Conservation (phyloP, 2,113 vertebrate genomes). For the Neogobius melanostomus region DNA sequence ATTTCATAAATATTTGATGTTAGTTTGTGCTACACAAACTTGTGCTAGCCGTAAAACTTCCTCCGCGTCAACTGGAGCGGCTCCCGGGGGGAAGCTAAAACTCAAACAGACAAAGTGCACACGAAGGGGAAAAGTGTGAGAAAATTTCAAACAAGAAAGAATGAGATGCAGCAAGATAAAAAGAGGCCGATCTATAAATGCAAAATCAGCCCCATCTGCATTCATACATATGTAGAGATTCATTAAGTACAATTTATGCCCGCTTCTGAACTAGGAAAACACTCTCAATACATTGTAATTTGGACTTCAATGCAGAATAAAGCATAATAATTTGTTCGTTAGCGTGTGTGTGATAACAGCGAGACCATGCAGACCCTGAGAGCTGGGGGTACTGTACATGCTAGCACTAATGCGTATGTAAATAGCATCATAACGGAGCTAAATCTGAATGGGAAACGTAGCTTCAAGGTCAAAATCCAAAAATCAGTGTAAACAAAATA, state of each 20-base stretch:
- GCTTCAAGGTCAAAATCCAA: constrained; percentile 70
- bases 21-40: constrained; percentile 9
- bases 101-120: constrained; percentile 3
- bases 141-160: constrained; percentile 12
- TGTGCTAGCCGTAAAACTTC: neutral
- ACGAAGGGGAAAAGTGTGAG: neutral
- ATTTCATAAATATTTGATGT: neutral
- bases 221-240: constrained; percentile 52
- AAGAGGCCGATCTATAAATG: constrained; percentile 39
- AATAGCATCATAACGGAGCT: constrained; percentile 44
- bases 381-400: constrained; percentile 33
- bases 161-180: constrained; percentile 41
- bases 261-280: constrained; percentile 12
- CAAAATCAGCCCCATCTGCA: constrained; percentile 44
- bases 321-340: constrained; percentile 52
- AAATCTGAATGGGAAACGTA: constrained; percentile 61
- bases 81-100: constrained; percentile 2
- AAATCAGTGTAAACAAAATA: constrained; percentile 35
- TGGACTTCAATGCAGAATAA: constrained; percentile 36
- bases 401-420: constrained; percentile 28
- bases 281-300: constrained; percentile 39
- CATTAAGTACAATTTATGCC: constrained; percentile 50
- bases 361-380: constrained; percentile 5
- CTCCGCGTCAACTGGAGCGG: neutral
- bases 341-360: constrained; percentile 22